Percentiles rank a stretch among this genome's conserved stretches.
Evolutionary conservation across 2,797 vertebrate species (phyloP).

Genomic region (Dendrocincla tyrannina): DNA sequence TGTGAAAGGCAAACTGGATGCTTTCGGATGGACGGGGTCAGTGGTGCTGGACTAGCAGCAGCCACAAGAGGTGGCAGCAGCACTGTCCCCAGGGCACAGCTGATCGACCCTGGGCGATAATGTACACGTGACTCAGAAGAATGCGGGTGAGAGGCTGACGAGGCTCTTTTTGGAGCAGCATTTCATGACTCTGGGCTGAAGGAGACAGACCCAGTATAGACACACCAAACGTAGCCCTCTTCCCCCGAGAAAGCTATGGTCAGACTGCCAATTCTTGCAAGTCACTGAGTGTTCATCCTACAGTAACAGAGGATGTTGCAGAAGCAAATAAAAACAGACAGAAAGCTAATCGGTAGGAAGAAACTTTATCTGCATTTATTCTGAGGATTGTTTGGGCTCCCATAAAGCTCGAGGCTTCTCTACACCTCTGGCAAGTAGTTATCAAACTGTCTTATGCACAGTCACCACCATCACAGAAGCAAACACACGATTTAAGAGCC

Average conservation of each 20-base stretch:
- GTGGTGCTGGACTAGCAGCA: neutral
- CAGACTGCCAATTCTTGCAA: neutral
- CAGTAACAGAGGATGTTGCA: neutral
- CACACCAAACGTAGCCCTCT: neutral
- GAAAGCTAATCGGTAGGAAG: neutral
- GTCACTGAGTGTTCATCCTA: neutral
- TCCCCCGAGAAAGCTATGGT: neutral
- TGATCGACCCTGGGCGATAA: neutral
- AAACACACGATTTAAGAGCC: neutral
- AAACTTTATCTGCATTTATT: neutral
- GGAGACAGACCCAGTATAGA: neutral
- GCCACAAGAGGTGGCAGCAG: neutral
- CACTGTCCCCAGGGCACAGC: accelerated
- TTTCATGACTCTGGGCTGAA: neutral
- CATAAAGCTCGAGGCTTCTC: neutral
- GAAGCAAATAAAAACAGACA: neutral
- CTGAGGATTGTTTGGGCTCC: neutral
- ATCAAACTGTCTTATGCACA: neutral
- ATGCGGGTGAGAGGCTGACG: accelerated
- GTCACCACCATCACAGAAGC: neutral
- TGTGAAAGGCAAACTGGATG: neutral
- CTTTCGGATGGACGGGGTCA: neutral
- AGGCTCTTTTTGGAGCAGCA: accelerated
- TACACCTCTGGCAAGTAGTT: neutral
- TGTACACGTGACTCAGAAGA: neutral